Evolutionary conservation across 2,888 invertebrate species (phyloP).

Genomic region (Drosophila parthenogenetica): DNA sequence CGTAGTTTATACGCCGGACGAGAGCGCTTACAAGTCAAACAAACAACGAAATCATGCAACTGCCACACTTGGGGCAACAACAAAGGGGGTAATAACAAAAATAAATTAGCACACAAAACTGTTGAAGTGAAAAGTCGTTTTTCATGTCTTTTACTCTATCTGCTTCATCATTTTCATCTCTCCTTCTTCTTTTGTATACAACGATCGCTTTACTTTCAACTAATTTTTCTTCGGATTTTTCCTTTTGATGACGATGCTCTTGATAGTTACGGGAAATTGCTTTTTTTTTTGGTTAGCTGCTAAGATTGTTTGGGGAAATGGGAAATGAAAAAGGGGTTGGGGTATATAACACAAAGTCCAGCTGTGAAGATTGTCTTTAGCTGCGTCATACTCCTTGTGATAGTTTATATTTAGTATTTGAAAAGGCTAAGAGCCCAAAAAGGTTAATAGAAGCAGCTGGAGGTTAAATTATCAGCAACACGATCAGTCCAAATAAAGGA

Average conservation of each 20-base stretch:
- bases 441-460: slow-evolving; percentile 31
- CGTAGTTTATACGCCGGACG: slow-evolving; percentile 66
- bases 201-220: slow-evolving; percentile 64
- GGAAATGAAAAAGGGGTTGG: not conserved
- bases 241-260: slow-evolving; percentile 49
- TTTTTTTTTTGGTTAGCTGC: slow-evolving; percentile 48
- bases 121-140: slow-evolving; percentile 80
- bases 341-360: slow-evolving; percentile 33
- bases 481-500: slow-evolving; percentile 30
- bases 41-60: slow-evolving; percentile 58
- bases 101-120: slow-evolving; percentile 79
- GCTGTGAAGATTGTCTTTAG: slow-evolving; percentile 61
- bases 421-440: slow-evolving; percentile 24
- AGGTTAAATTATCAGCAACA: slow-evolving; percentile 37
- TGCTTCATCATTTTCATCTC: slow-evolving; percentile 3
- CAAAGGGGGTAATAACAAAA: slow-evolving; percentile 55
- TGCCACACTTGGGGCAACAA: slow-evolving; percentile 39
- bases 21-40: slow-evolving; percentile 35
- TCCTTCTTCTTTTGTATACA: slow-evolving; percentile 2
- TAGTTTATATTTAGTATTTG: slow-evolving; percentile 30
- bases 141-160: slow-evolving; percentile 59
- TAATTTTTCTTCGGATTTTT: slow-evolving; percentile 47
- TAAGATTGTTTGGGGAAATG: slow-evolving; percentile 36
- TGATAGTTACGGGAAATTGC: slow-evolving; percentile 68
- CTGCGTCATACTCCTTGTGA: slow-evolving; percentile 44